These are phyloP conservation scores for Otocyon megalotis DNA, from an alignment of 2,113 vertebrate genomes.

Conservation along the genomic window DNA sequence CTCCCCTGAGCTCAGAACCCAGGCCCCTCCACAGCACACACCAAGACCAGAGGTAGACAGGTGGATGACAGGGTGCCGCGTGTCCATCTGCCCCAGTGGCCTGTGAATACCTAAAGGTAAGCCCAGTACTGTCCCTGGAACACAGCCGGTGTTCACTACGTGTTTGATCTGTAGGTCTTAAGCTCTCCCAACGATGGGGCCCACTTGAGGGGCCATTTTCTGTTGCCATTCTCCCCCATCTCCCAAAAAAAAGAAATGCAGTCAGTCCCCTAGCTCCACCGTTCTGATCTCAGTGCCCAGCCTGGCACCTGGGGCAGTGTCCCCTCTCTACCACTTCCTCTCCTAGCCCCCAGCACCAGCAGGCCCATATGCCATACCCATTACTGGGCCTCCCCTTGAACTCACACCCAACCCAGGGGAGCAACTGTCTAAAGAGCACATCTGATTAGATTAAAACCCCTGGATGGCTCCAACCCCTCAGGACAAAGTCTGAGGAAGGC, in stretches of 20 bases:
- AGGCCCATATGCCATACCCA: neutral
- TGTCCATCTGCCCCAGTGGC: neutral
- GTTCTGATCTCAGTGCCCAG: neutral
- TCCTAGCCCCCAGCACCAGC: neutral
- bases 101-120: neutral
- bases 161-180: neutral
- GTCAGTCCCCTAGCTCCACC: neutral
- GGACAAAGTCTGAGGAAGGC: slow-evolving; percentile 59
- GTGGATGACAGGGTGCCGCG: neutral
- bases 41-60: slow-evolving; percentile 32
- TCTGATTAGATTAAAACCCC: neutral
- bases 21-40: neutral
- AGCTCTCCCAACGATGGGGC: neutral
- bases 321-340: neutral
- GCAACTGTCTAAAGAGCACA: neutral
- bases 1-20: neutral
- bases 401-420: neutral
- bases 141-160: neutral
- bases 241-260: neutral
- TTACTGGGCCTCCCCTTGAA: neutral
- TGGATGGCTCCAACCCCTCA: neutral
- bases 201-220: neutral
- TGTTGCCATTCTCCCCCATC: neutral
- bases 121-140: neutral
- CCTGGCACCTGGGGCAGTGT: neutral